Evolutionary conservation across 2,888 invertebrate genomes (phyloP).

Genomic region (Drosophila cyrtoloma): DNA sequence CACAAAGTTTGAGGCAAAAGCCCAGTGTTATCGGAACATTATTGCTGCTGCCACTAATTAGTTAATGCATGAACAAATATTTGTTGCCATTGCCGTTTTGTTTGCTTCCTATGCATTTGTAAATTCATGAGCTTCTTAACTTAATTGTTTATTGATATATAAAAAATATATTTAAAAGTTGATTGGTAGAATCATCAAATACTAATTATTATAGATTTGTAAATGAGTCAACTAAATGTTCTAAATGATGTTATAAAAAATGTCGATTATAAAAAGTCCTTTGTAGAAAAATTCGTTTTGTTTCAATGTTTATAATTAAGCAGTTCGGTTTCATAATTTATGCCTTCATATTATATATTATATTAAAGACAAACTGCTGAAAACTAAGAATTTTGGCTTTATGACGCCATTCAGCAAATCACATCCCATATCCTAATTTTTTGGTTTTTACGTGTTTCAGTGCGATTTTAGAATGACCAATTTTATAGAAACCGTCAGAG

Average conservation of each 20-base stretch:
- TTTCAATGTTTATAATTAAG: neutral
- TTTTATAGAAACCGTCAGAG: neutral
- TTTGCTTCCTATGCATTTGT: constrained; percentile 4
- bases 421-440: neutral
- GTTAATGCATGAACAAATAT: constrained; percentile 78
- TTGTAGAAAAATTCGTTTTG: neutral
- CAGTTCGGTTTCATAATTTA: neutral
- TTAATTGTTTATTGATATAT: neutral
- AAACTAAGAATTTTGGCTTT: neutral
- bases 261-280: neutral
- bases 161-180: neutral
- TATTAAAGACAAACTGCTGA: neutral
- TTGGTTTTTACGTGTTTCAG: neutral
- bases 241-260: neutral
- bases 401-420: neutral
- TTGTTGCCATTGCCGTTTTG: constrained; percentile 41
- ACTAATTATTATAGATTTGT: neutral
- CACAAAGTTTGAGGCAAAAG: constrained; percentile 6
- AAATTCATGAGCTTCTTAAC: neutral
- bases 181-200: neutral
- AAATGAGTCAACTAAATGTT: neutral
- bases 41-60: constrained; percentile 68
- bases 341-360: neutral
- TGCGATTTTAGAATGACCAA: neutral
- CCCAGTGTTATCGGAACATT: constrained; percentile 40